These are phyloP conservation scores for Gila robusta DNA, from an alignment of 2,797 vertebrate species.

Conservation along the genomic window DNA sequence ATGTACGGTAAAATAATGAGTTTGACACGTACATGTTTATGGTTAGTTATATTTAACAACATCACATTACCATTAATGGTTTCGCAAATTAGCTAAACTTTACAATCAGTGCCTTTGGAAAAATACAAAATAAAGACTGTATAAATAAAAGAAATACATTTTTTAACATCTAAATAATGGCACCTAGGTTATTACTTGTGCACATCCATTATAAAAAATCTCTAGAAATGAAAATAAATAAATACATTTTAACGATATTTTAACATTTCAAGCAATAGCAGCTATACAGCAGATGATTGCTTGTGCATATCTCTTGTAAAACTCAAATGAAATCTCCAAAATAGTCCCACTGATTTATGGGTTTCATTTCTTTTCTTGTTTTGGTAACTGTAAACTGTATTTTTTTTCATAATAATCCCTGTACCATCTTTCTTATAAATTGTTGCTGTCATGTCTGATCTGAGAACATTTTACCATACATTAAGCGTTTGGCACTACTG, in stretches of 20 bases:
- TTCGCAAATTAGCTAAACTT: neutral
- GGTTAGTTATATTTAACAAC: neutral
- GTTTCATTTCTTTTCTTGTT: constrained; percentile 1
- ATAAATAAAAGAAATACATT: neutral
- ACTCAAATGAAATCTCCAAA: neutral
- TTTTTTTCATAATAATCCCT: neutral
- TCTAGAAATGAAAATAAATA: neutral
- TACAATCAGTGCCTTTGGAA: neutral
- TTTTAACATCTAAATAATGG: neutral
- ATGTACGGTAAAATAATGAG: neutral
- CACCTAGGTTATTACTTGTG: neutral
- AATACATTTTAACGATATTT: neutral
- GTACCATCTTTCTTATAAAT: neutral
- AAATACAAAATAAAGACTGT: neutral
- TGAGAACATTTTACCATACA: neutral
- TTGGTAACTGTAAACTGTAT: neutral
- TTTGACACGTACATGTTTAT: neutral
- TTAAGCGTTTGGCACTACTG: neutral
- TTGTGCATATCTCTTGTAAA: neutral
- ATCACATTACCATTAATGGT: neutral
- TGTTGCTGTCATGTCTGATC: neutral
- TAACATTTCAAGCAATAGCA: no score
- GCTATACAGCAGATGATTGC: neutral
- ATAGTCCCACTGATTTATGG: neutral
- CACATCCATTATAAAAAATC: neutral